These are phyloP conservation scores for Agonopterix arenella DNA, from an alignment of 2,888 invertebrate genomes.

Conservation along the genomic window DNA sequence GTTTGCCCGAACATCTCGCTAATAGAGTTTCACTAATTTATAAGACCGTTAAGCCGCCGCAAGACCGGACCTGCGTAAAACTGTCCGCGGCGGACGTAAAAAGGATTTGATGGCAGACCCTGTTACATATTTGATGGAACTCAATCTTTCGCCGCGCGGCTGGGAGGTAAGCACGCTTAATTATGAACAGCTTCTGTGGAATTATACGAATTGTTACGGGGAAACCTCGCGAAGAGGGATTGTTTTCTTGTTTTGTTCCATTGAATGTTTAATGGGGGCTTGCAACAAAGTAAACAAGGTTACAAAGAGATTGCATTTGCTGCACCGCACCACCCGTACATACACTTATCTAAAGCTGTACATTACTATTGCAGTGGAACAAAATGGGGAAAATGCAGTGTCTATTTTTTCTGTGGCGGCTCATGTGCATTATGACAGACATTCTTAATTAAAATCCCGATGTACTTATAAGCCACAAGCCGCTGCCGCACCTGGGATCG, in stretches of 20 bases:
- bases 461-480: conserved; percentile 57
- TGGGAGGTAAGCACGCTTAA: conserved; percentile 49
- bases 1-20: conserved; percentile 73
- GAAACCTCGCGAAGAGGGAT: conserved; percentile 19
- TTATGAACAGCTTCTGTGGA: conserved; percentile 49
- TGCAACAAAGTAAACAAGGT: too few species aligned
- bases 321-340: too few species aligned
- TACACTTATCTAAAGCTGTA: not conserved
- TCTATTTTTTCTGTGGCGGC: conserved; percentile 20
- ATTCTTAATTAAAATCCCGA: conserved; percentile 64
- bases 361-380: not conserved
- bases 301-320: too few species aligned
- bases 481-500: conserved; percentile 53
- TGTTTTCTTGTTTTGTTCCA: not conserved
- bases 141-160: conserved; percentile 50
- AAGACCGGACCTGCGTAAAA: conserved; percentile 53
- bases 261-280: too few species aligned
- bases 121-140: conserved; percentile 61
- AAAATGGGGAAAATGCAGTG: not conserved
- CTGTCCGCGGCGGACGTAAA: conserved; percentile 63
- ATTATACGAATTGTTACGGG: conserved; percentile 44
- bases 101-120: conserved; percentile 67
- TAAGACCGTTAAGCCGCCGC: conserved; percentile 65
- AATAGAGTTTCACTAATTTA: conserved; percentile 77
- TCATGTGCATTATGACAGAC: conserved; percentile 49